These are phyloP conservation scores for Ctena decussata DNA, from an alignment of 2,888 invertebrate species.

Conservation along the genomic window DNA sequence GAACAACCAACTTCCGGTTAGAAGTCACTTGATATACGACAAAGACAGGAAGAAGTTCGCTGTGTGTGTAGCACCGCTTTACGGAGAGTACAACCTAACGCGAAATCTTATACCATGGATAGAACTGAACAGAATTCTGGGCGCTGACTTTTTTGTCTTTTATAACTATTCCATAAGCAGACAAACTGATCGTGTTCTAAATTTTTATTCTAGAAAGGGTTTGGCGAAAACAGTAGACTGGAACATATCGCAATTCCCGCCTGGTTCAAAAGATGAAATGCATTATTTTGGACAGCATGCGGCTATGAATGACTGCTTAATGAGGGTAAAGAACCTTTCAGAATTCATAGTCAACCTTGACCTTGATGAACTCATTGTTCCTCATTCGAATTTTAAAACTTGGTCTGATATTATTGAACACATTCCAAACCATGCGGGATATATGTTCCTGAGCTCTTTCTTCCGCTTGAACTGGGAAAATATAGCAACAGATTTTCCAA, in stretches of 20 bases:
- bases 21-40: not conserved
- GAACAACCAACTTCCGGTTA: constrained; percentile 36
- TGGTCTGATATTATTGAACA: constrained; percentile 12
- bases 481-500: not conserved
- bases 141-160: constrained; percentile 80
- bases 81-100: constrained; percentile 70
- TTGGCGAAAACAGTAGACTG: constrained; percentile 76
- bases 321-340: constrained; percentile 71
- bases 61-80: constrained; percentile 74
- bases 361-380: constrained; percentile 84
- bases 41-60: constrained; percentile 62
- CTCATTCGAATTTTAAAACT: constrained; percentile 37
- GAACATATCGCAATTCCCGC: constrained; percentile 71
- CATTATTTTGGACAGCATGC: constrained; percentile 84
- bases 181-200: constrained; percentile 73
- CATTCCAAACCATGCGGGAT: not conserved
- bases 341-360: constrained; percentile 81
- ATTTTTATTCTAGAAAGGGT: constrained; percentile 70
- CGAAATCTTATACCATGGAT: constrained; percentile 83
- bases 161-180: constrained; percentile 76
- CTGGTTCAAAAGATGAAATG: constrained; percentile 57
- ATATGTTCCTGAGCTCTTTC: not conserved
- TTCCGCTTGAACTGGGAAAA: not conserved
- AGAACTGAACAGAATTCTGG: constrained; percentile 81
- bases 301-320: constrained; percentile 84